phyloP scores from a whole-genome alignment of 2,113 vertebrate genomes.

The Chionomys nivalis region DNA sequence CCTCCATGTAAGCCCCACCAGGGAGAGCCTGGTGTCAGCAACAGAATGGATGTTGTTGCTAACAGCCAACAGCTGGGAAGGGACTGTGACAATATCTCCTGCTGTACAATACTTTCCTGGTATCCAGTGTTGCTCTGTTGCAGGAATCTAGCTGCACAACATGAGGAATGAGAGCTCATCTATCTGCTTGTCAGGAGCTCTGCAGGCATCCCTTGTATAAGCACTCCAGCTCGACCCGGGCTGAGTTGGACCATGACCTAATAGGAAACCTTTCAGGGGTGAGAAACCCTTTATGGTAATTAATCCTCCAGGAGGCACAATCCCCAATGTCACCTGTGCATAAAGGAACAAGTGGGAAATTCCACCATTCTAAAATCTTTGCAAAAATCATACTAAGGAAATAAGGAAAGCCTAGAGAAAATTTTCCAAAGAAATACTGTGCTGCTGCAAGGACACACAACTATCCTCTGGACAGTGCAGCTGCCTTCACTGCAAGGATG shows the following conservation, averaged over 20 bases:
- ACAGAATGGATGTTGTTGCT: constrained; percentile 73
- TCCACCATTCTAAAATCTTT: not conserved
- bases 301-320: constrained; percentile 75
- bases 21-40: constrained; percentile 66
- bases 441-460: not conserved
- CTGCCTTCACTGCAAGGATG: not conserved
- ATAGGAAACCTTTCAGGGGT: constrained; percentile 68
- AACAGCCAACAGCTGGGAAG: constrained; percentile 78
- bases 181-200: constrained; percentile 77
- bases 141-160: constrained; percentile 47
- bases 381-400: not conserved
- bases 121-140: constrained; percentile 48
- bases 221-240: constrained; percentile 54
- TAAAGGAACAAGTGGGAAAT: constrained; percentile 59
- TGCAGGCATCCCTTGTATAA: constrained; percentile 57
- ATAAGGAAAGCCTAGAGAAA: not conserved
- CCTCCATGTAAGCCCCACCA: constrained; percentile 51
- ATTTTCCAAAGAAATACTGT: constrained; percentile 33
- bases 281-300: constrained; percentile 77
- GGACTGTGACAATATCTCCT: constrained; percentile 72
- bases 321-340: constrained; percentile 72
- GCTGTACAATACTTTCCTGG: constrained; percentile 58
- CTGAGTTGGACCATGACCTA: constrained; percentile 72
- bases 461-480: not conserved
- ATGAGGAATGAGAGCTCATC: constrained; percentile 73